Evolutionary conservation across 2,797 vertebrate genomes (phyloP).

Genomic region (Catostomus latipinnis): DNA sequence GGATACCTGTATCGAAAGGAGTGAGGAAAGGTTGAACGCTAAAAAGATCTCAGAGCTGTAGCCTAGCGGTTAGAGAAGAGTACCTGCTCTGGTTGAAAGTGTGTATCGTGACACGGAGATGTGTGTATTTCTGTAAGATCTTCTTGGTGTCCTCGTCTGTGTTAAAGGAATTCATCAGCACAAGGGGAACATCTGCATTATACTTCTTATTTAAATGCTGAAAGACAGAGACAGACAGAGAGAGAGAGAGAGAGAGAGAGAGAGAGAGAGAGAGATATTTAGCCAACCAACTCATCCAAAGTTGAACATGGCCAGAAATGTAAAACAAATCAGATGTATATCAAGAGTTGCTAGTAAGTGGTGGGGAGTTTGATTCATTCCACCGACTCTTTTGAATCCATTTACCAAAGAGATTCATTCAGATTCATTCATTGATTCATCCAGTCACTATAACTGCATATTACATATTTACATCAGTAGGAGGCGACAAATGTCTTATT

Average conservation of each 20-base stretch:
- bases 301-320: not conserved
- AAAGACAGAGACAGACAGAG: constrained; percentile 45
- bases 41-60: not conserved
- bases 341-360: no score
- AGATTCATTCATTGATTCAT: no score
- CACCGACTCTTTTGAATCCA: no score
- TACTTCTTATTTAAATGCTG: constrained; percentile 96
- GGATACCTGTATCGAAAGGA: constrained; percentile 77
- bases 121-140: constrained; percentile 93
- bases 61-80: not conserved
- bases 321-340: no score
- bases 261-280: no score
- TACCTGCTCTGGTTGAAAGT: constrained; percentile 99
- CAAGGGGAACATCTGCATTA: constrained; percentile 86
- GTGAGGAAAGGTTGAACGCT: not conserved
- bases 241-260: no score
- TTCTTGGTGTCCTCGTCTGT: constrained; percentile 92
- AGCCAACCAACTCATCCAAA: not conserved
- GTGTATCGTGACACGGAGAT: constrained; percentile 88
- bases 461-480: no score
- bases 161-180: constrained; percentile 86
- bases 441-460: no score
- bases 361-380: no score
- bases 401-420: no score
- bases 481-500: no score